Base-by-base conservation (phyloP, 92 coral and sea anemone genomes). In the Hydrozoanthus gracilis region DNA sequence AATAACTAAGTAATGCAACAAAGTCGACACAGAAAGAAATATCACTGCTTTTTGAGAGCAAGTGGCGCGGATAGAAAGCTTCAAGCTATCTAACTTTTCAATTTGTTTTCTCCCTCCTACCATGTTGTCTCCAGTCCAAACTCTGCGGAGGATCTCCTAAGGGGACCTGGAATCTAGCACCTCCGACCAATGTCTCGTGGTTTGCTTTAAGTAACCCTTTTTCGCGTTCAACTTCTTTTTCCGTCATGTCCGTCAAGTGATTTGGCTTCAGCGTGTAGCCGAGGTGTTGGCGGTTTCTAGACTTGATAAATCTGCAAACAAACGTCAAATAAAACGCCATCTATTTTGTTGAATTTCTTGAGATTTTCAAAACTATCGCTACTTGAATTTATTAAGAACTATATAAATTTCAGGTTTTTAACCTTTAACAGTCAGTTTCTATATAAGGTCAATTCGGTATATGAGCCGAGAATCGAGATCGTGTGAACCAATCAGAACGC, bases 161-260 rank as follows among this genome's bases (percentile, higher is more conserved):
- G 20, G 96, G 84, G 50, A 92, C 67, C 65, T 88, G 83, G 76
- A 96, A 96, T 35, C 79, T 77, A 44, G 51, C 67, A 5, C 96
- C 96, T 8, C 95, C 98, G 7, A 78, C 89, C 14, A 65, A 61
- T 44, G 73, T 78, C 18, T 87, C 72, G 45, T 66, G 67, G 48
- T 68, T 79, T 18, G 73, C 84, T 48, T 76, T 92, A 44, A 96
- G 74, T 13, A 96, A 55, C 35, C 99, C 99, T 82, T 93, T 96
- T 49, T 73, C 87, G 62, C 78, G 78, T 56, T 93, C 91, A 6
- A 95, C 79, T 83, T 96, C 99, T 44, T 89, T 87, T 39, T 92
- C 96, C 17, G 99, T 96, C 98, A 93, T 87, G 71, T 96, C 99
- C 15, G 98, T 91, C 91, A 96, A 92, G 82, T 96, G 99, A 68